phyloP scores from a whole-genome alignment of 2,888 invertebrate species.

The Calameuta filiformis region DNA sequence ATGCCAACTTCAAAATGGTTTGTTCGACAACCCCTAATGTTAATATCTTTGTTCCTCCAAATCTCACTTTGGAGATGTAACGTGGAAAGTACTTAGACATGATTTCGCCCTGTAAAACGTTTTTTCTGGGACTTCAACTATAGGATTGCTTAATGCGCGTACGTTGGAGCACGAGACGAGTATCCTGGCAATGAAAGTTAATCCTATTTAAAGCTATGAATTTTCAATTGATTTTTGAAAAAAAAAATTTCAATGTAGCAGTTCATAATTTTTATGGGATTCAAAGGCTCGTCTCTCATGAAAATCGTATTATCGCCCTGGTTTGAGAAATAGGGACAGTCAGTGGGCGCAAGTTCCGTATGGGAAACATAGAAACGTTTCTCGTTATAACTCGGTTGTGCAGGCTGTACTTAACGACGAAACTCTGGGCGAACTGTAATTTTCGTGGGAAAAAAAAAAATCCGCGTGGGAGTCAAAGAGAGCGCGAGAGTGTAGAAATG shows the following conservation, averaged over 20 bases:
- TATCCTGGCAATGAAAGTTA: not conserved
- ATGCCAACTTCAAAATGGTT: constrained; percentile 14
- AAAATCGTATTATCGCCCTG: constrained; percentile 52
- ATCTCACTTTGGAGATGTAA: not conserved
- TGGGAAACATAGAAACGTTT: constrained; percentile 38
- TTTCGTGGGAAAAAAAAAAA: constrained; percentile 40
- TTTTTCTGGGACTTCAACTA: not conserved
- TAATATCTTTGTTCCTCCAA: not conserved
- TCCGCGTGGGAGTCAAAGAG: not conserved
- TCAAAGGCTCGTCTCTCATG: constrained; percentile 36
- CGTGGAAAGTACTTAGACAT: not conserved
- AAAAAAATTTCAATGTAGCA: not conserved
- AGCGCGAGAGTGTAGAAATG: constrained; percentile 3
- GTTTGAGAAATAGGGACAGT: not conserved
- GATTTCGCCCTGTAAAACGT: not conserved
- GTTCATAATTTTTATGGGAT: not conserved
- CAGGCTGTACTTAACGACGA: constrained; percentile 64
- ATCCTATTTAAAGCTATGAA: not conserved
- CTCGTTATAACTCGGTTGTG: constrained; percentile 61
- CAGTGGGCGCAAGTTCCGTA: constrained; percentile 49
- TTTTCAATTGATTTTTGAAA: not conserved
- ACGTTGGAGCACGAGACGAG: not conserved
- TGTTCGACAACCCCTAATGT: not conserved
- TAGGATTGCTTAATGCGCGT: not conserved
- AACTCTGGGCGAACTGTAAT: constrained; percentile 61